Evolutionary conservation across 2,888 invertebrate species (phyloP), one percentile per base, ranked within the genome.

Genomic region (Pollenia amentaria): DNA sequence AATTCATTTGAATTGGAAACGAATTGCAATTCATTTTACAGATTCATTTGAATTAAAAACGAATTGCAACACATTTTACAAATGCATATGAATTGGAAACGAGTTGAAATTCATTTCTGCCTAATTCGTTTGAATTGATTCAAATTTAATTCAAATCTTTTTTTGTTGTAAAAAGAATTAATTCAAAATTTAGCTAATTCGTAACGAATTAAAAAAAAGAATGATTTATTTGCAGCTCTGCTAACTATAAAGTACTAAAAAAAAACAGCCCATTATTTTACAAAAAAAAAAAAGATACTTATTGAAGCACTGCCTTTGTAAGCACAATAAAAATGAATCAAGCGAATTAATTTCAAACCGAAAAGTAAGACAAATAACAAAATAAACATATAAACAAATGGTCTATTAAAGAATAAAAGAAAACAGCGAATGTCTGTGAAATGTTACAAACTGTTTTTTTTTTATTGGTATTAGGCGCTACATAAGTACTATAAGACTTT

Each of bases 321-420:
- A 48, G 67, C 57, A 48, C 10, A 67, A 67, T 57, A 69, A 57
- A 38, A 67, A 67, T 21, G 44, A 18, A 57, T 29, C 12, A 57
- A 46, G 16, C 46, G 44, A 44, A 77, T 67, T 46, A 55, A 67
- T 57, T 77, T 67, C 29, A 44, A 53, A 64, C 29, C 29, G 53
- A 62, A 29, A 57, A 44, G 29, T 18, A 29, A 44, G 57, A n/a
- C 12, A n/a, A 55, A 67, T 1, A 57, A 77, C 55, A 65, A 18
- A 42, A 42, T 42, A 21, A 42, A 55, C 64, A n/a, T 65, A 64
- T 38, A 51, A 62, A 78, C 57, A 78, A 65, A 78, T 78, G 55
- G 67, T 78, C 67, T 44, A 48, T 69, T 78, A 48, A 57, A 46
- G 29, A 67, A 78, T 69, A 55, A 67, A 29, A 57, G 57, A 67